Percentiles rank a stretch among this genome's conserved stretches.
Evolutionary conservation across 2,113 vertebrate species (phyloP).

Genomic region (Lepidothrix coronata): DNA sequence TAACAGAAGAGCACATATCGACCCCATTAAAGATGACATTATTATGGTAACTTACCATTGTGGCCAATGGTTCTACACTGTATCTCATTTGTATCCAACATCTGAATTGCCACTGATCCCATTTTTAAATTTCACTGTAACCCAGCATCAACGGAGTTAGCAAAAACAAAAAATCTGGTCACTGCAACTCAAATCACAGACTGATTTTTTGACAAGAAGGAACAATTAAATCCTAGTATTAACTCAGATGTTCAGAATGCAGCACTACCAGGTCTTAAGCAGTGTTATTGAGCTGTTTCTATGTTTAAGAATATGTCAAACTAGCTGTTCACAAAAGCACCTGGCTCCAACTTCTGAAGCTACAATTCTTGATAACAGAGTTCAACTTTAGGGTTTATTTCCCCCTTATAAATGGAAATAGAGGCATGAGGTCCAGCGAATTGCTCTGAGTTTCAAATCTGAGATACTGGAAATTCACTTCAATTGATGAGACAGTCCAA

Average conservation of each 20-base stretch:
- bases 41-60: not conserved
- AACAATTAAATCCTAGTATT: not conserved
- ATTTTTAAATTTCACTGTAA: not conserved
- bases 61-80: not conserved
- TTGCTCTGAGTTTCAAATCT: not conserved
- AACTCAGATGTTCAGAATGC: not conserved
- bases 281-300: not conserved
- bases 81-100: not conserved
- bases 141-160: not conserved
- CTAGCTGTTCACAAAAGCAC: not conserved
- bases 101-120: accelerated
- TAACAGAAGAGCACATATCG: not conserved
- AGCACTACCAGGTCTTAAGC: not conserved
- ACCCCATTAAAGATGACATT: not conserved
- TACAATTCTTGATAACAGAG: not conserved
- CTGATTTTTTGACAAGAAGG: not conserved
- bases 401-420: not conserved
- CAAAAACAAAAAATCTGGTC: not conserved
- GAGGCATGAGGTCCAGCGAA: not conserved
- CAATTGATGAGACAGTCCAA: not conserved
- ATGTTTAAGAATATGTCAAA: not conserved
- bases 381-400: not conserved
- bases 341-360: not conserved
- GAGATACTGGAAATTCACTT: not conserved
- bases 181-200: not conserved